Conservation (phyloP, 1,140 invertebrate genomes). For the Asobara japonica region DNA sequence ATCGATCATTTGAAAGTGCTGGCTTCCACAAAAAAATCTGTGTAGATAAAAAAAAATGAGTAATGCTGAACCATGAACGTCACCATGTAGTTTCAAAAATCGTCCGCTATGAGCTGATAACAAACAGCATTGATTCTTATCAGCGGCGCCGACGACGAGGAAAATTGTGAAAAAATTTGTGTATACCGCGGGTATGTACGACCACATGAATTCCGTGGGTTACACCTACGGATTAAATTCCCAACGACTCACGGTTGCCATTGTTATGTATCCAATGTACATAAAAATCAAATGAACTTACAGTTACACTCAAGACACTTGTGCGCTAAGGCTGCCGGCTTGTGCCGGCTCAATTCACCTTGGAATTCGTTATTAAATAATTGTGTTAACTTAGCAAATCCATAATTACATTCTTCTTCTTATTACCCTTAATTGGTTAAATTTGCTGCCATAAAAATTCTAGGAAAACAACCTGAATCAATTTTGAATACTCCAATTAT, state of each 20-base stretch:
- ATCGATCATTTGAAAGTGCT: too few relatives aligned
- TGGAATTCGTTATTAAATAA: conserved; percentile 9
- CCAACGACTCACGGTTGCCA: background rate
- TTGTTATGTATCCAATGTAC: background rate
- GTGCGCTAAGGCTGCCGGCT: conserved; percentile 14
- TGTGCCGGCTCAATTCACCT: conserved; percentile 30
- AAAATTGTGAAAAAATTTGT: background rate
- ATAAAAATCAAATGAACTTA: conserved; percentile 17
- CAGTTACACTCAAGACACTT: background rate
- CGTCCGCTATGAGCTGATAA: background rate
- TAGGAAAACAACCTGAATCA: too few relatives aligned
- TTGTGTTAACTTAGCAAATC: background rate
- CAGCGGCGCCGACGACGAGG: background rate
- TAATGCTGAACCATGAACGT: background rate
- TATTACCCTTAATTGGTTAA: too few relatives aligned
- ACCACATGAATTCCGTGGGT: background rate
- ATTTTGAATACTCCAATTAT: too few relatives aligned
- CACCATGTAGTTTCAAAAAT: background rate
- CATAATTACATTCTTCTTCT: too few relatives aligned
- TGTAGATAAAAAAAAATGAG: background rate
- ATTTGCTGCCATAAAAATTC: too few relatives aligned
- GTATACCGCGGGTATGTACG: background rate
- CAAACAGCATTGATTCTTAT: background rate
- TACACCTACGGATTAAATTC: conserved; percentile 3
- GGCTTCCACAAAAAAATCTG: background rate